phyloP scores from a whole-genome alignment of 92 coral and sea anemone species.

The Muricea muricata region DNA sequence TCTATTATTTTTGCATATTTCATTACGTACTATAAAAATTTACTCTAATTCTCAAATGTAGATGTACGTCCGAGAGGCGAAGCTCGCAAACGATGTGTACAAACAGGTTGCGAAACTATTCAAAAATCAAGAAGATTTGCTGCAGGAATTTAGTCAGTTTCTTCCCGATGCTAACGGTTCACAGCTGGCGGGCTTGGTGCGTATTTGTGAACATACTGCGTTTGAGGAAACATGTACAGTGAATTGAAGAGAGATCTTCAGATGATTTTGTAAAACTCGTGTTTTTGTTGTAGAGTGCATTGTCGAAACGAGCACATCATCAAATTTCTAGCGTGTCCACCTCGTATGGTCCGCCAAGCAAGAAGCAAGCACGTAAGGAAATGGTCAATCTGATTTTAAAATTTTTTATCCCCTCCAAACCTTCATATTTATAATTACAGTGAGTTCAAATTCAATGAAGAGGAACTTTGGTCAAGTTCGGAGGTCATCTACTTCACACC shows the following conservation, averaged over 20 bases:
- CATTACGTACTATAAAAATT: no score
- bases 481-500: conserved; percentile 89
- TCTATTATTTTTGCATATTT: no score
- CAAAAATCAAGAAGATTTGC: conserved; percentile 95
- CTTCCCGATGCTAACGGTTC: conserved; percentile 99
- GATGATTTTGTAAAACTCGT: neutral
- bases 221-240: no score
- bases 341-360: conserved; percentile 88
- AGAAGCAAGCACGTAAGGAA: conserved; percentile 76
- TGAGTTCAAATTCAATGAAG: conserved; percentile 80
- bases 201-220: neutral
- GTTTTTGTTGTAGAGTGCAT: conserved; percentile 63
- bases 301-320: conserved; percentile 83
- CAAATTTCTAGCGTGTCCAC: conserved; percentile 73
- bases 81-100: conserved; percentile 97
- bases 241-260: no score
- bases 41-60: conserved; percentile 21
- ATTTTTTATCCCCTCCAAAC: no score
- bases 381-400: neutral
- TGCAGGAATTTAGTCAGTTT: conserved; percentile 97
- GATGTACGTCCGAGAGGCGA: conserved; percentile 97
- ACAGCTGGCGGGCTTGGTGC: neutral
- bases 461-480: conserved; percentile 80
- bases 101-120: conserved; percentile 97
- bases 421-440: conserved; percentile 42